These are phyloP conservation scores for Lonchura striata DNA, from an alignment of 2,113 vertebrate genomes.

Conservation along the genomic window DNA sequence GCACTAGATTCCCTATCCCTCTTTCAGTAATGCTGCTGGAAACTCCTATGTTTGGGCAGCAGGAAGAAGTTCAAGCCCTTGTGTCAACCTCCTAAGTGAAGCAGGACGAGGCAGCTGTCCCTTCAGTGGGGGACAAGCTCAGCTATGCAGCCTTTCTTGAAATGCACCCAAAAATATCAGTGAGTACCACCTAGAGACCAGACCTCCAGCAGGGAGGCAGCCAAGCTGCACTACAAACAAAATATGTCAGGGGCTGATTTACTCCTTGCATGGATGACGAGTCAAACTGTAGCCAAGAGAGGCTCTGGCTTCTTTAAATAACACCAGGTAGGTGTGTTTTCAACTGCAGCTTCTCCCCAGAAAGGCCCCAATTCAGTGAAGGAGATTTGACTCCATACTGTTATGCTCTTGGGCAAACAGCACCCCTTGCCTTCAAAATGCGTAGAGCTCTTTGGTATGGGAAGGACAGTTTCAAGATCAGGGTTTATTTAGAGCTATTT, in stretches of 20 bases:
- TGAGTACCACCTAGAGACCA: conserved; percentile 27
- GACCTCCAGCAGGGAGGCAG: not conserved
- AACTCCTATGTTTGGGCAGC: not conserved
- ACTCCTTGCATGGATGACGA: not conserved
- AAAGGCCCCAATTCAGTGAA: not conserved
- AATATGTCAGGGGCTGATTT: not conserved
- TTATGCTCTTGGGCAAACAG: not conserved
- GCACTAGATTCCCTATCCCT: not conserved
- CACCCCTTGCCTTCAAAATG: not conserved
- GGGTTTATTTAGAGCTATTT: not conserved
- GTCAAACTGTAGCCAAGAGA: not conserved
- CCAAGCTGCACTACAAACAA: not conserved
- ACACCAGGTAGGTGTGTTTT: not conserved
- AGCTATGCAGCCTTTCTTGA: not conserved
- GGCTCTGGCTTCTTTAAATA: not conserved
- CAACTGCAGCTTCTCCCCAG: not conserved
- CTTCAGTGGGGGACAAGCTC: not conserved
- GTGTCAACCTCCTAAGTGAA: not conserved
- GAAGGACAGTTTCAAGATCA: not conserved
- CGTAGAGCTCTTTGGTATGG: not conserved
- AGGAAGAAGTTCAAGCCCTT: not conserved
- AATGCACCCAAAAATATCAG: conserved; percentile 10
- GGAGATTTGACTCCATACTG: not conserved
- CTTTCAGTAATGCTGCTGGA: not conserved
- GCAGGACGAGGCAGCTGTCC: not conserved